Evolutionary conservation across 2,888 invertebrate genomes (phyloP).

Genomic region (Dermolepida albohirtum): DNA sequence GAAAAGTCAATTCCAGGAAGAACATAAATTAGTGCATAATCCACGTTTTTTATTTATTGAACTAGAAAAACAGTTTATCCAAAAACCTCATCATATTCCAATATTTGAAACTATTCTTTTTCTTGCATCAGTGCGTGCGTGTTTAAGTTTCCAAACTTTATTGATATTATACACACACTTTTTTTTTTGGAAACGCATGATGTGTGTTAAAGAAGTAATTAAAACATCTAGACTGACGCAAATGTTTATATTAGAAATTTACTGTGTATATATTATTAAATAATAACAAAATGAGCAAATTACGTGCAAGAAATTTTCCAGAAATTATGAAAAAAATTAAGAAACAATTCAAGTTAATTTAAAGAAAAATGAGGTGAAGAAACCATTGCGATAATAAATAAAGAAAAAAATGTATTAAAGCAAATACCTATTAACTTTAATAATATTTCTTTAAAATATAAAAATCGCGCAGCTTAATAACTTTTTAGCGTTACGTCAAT

Average conservation of each 20-base stretch:
- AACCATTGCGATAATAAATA: neutral
- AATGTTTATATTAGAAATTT: slow-evolving; percentile 30
- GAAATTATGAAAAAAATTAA: slow-evolving; percentile 12
- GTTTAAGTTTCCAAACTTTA: slow-evolving; percentile 8
- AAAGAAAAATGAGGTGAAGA: slow-evolving; percentile 5
- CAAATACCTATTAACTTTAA: too few relatives aligned
- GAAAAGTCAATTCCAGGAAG: too few relatives aligned
- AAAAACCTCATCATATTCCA: too few relatives aligned
- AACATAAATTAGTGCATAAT: too few relatives aligned
- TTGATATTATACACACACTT: slow-evolving; percentile 4
- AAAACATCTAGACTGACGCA: slow-evolving; percentile 29
- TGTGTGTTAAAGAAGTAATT: slow-evolving; percentile 30
- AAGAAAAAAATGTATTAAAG: neutral
- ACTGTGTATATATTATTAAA: slow-evolving; percentile 34
- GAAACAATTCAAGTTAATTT: neutral
- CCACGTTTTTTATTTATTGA: too few relatives aligned
- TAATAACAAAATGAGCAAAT: slow-evolving; percentile 23
- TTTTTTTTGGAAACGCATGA: slow-evolving; percentile 23
- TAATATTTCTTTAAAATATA: too few relatives aligned
- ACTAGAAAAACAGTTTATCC: too few relatives aligned
- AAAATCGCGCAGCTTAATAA: too few relatives aligned
- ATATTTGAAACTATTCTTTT: neutral
- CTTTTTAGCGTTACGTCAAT: too few relatives aligned
- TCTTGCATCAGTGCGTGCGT: neutral
- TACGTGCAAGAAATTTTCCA: slow-evolving; percentile 24